Evolutionary conservation across 2,113 vertebrate species (phyloP), one percentile per base, ranked within the genome.

Genomic region (Polypterus bichir): DNA sequence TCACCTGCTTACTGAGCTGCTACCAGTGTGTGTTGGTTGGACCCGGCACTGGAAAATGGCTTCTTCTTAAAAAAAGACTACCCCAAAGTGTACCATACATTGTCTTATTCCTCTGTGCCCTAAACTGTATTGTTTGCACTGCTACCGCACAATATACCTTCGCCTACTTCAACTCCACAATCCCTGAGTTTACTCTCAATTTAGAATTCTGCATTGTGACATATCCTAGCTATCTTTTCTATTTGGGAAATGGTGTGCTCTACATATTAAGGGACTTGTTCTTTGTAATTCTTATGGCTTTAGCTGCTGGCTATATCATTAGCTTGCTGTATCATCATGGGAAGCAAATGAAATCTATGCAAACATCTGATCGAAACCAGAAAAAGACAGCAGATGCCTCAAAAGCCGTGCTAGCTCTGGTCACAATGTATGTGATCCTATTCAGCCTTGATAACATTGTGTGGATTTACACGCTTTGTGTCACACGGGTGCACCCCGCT

Each of bases 171-270:
- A 62, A 62, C 62, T 61, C 65, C 3, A 66, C 65, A 9, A 62
- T 61, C 5, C 58, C 59, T 4, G 61, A 59, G 48, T 66, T 64
- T 44, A 66, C 65, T 9, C 53, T 70, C 51, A 60, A 70, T 27
- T 48, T 70, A 48, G 68, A 67, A 49, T 70, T 64, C 51, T 70
- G 68, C 56, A 61, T 66, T 4, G 62, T 64, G 10, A 65, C 61
- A 8, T 70, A 66, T 8, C 63, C 63, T 46, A 66, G 49, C 1
- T 61, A 49, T 49, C 44, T 5, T 2, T 27, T 60, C 44, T 66
- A 70, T 60, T 53, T 70, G 10, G 68, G 55, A 5, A 70, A 67
- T 64, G 68, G 68, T 2, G 52, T 59, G 54, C 59, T 63, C 6
- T 61, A 64, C 49, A 63, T 59, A n/a, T 57, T 63, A 4, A 62